Percentiles rank a stretch among this genome's conserved stretches.
Evolutionary conservation across 2,888 invertebrate species (phyloP).

Genomic region (Scaptomyza polygonia): DNA sequence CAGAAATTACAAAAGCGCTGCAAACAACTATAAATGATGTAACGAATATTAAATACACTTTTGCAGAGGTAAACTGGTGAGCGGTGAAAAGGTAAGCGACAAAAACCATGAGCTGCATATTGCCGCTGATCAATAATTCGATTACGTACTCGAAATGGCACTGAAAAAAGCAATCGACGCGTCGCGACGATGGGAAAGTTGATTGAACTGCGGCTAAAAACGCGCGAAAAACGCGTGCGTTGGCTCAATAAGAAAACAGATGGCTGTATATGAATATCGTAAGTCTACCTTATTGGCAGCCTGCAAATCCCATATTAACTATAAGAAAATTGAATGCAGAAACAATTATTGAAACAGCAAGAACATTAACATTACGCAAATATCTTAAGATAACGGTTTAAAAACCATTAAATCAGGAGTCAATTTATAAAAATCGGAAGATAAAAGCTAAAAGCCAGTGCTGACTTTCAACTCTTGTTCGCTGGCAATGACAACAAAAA

Average conservation of each 20-base stretch:
- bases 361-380: constrained; percentile 28
- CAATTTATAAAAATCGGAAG: constrained; percentile 24
- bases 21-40: not conserved
- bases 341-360: constrained; percentile 40
- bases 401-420: constrained; percentile 46
- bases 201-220: constrained; percentile 42
- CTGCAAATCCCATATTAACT: not conserved
- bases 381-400: constrained; percentile 50
- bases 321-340: constrained; percentile 39
- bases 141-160: constrained; percentile 26
- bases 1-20: constrained; percentile 8
- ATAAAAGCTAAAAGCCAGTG: constrained; percentile 3
- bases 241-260: constrained; percentile 2
- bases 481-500: constrained; percentile 44
- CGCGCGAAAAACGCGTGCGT: constrained; percentile 34
- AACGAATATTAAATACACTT: constrained; percentile 6
- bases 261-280: constrained; percentile 5
- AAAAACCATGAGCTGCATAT: constrained; percentile 16
- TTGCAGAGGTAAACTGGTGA: not conserved
- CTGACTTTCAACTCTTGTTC: constrained; percentile 34
- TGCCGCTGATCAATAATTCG: constrained; percentile 10
- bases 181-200: constrained; percentile 31
- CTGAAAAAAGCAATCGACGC: constrained; percentile 35
- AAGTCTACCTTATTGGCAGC: constrained; percentile 9
- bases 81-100: constrained; percentile 15